Evolutionary conservation across 2,797 vertebrate genomes (phyloP), one percentile per base, ranked within the genome.

Genomic region (Pelodytes ibericus): DNA sequence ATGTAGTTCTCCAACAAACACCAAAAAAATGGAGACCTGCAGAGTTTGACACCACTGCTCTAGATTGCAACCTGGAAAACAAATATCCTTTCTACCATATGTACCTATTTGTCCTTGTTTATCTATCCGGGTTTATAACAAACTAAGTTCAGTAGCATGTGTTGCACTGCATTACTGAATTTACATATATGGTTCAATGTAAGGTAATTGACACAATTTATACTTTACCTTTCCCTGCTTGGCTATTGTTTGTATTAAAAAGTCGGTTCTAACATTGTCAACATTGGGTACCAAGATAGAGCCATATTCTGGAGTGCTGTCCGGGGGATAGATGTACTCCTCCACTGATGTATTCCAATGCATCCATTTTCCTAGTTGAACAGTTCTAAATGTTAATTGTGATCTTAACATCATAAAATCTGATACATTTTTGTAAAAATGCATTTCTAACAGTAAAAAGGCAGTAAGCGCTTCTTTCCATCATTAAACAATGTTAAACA

Each of bases 281-380:
- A 98, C 95, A 75, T 97, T 98, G 68, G 97, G 98, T 24, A 99
- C 95, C 79, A 99, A 85, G 82, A 99, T 97, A 59, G 97, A 96
- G 80, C 88, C 80, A 63, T 96, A 99, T 13, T 96, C 94, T 33
- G 96, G 89, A 76, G 73, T 93, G 82, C 74, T 81, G 44, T 92
- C 87, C 0, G 77, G 79, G 0, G 97, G 96, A 83, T 98, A 98
- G 22, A 94, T 18, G 3, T 96, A 99, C 41, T 96, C 94, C 78
- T 95, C 88, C 75, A 94, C 90, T 2, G 81, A 73, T 0, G 87
- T 92, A 80, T 83, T 91, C 97, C 98, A 99, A 80, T 98, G 97
- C 64, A 87, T 86, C 98, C 97, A 99, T 27, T 92, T 88, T 72
- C 96, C 97, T 99, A 22, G 41, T 81, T 33, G 11, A 39, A 62